Conservation (phyloP, 2,888 invertebrate species). For the Diabrotica balteata region DNA sequence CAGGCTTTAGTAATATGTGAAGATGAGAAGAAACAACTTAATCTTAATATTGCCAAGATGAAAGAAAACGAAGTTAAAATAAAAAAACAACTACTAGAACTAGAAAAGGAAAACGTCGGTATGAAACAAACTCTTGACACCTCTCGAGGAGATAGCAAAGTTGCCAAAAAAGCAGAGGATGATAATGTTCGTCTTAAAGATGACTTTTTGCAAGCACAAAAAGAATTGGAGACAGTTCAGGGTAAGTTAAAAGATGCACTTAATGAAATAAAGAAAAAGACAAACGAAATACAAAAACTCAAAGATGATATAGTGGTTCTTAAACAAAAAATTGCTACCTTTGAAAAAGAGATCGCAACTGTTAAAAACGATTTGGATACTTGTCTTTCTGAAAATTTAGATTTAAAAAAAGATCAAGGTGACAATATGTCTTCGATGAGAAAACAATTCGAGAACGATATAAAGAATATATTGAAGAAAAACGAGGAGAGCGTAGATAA, state of each 20-base stretch:
- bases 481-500: slow-evolving; percentile 65
- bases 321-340: slow-evolving; percentile 35
- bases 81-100: slow-evolving; percentile 23
- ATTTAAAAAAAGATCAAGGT: slow-evolving; percentile 50
- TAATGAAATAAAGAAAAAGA: slow-evolving; percentile 15
- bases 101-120: slow-evolving; percentile 35
- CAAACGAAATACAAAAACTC: slow-evolving; percentile 25
- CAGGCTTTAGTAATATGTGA: slow-evolving; percentile 23
- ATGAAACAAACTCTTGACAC: slow-evolving; percentile 40
- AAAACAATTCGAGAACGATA: slow-evolving; percentile 64
- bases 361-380: slow-evolving; percentile 27
- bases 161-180: slow-evolving; percentile 34
- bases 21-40: slow-evolving; percentile 19
- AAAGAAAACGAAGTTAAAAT: slow-evolving; percentile 22
- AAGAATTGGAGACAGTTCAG: slow-evolving; percentile 38
- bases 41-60: slow-evolving; percentile 5
- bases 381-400: slow-evolving; percentile 30
- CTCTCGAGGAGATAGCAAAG: slow-evolving; percentile 30
- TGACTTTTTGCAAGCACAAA: slow-evolving; percentile 37
- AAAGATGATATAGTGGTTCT: slow-evolving; percentile 37
- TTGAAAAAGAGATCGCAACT: slow-evolving; percentile 32
- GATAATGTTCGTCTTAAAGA: slow-evolving; percentile 36
- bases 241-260: slow-evolving; percentile 32
- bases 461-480: slow-evolving; percentile 63
- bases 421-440: slow-evolving; percentile 51